phyloP scores from a whole-genome alignment of 2,113 vertebrate species.

The Garra rufa region DNA sequence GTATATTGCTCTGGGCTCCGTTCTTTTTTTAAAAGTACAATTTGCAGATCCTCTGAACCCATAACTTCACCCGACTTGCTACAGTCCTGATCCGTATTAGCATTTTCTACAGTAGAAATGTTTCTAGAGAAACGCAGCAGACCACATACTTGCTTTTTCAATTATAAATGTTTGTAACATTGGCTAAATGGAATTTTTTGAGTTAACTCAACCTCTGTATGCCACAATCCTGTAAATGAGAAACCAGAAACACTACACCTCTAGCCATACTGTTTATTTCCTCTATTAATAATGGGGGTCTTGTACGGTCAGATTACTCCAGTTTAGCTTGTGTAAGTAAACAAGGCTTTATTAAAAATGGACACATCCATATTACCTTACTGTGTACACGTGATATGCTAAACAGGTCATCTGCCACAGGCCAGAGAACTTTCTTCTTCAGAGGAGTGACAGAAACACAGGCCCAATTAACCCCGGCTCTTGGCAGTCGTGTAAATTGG shows the following conservation, averaged over 20 bases:
- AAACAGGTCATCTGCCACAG: background rate
- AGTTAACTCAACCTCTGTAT: background rate
- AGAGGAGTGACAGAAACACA: background rate
- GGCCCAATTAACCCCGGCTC: background rate
- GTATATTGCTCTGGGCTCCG: background rate
- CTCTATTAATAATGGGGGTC: background rate
- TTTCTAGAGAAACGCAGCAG: background rate
- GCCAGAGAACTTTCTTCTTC: background rate
- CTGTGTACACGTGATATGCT: conserved; percentile 7
- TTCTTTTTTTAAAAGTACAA: conserved; percentile 4
- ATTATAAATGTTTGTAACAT: background rate
- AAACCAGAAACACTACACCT: background rate
- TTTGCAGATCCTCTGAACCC: background rate
- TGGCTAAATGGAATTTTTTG: background rate
- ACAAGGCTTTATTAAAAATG: background rate
- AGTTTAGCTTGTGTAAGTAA: background rate
- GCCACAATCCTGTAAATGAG: background rate
- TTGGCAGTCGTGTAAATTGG: conserved; percentile 18
- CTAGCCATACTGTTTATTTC: background rate
- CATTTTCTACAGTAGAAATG: background rate
- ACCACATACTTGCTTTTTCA: background rate
- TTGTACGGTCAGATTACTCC: background rate
- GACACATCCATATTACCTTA: background rate
- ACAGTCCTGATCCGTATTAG: background rate
- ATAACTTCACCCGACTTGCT: background rate